Percentiles rank a stretch among this genome's conserved stretches.
These are phyloP conservation scores for Tetraodon nigroviridis DNA, from an alignment of 2,113 vertebrate species.

Conservation along the genomic window DNA sequence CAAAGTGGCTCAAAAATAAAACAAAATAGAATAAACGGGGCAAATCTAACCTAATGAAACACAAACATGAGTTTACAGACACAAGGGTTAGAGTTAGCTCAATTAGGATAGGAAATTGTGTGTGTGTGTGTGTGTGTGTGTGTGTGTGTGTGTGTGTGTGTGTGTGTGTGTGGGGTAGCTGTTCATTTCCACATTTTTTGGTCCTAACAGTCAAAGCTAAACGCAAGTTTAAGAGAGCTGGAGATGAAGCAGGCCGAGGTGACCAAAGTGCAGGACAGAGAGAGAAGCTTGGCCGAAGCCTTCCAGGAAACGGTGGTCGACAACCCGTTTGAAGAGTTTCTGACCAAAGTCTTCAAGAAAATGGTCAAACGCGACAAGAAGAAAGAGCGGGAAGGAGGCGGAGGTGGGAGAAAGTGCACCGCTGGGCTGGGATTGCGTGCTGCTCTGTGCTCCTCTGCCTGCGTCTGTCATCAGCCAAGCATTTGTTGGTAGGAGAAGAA, in stretches of 20 bases:
- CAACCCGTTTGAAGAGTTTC: constrained; percentile 81
- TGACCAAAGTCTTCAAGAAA: constrained; percentile 83
- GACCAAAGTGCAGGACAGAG: constrained; percentile 75
- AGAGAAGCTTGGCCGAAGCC: constrained; percentile 71
- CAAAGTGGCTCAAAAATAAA: too few species aligned
- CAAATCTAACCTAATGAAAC: too few species aligned
- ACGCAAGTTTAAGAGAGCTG: constrained; percentile 74
- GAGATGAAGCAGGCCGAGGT: constrained; percentile 78
- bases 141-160: too few species aligned
- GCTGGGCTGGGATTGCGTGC: not conserved
- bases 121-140: too few species aligned
- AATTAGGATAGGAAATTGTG: too few species aligned
- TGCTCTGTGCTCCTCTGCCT: constrained; percentile 3
- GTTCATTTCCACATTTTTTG: not conserved
- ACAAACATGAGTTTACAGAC: too few species aligned
- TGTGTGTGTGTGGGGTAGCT: not conserved
- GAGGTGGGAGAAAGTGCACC: constrained; percentile 41
- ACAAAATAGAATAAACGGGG: too few species aligned
- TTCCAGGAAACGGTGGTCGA: constrained; percentile 82
- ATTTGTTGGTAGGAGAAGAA: constrained; percentile 64
- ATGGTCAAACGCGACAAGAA: constrained; percentile 76
- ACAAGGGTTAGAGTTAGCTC: too few species aligned
- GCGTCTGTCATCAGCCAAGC: not conserved
- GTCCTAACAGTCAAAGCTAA: constrained; percentile 72
- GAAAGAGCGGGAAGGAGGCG: constrained; percentile 52